Conservation (phyloP, 2,797 vertebrate species). For the Channa striata region DNA sequence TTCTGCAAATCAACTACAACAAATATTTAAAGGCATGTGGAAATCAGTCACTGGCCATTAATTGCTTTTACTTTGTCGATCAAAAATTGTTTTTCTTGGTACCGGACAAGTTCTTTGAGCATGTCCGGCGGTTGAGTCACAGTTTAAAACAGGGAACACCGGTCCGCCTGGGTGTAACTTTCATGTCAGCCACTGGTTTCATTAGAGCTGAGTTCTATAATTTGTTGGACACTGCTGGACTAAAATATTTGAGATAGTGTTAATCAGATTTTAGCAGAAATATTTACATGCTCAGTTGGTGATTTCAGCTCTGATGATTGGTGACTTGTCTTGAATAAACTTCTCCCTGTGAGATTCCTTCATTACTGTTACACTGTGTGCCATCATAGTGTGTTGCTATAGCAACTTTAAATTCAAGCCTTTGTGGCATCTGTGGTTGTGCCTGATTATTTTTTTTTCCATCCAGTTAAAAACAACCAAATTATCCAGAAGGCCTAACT, state of each 20-base stretch:
- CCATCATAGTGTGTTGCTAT: constrained; percentile 19
- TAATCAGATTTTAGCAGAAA: background rate
- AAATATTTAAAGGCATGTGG: constrained; percentile 3
- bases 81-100: background rate
- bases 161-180: background rate
- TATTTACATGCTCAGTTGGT: too few relatives aligned
- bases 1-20: background rate
- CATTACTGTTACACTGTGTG: constrained; percentile 19
- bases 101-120: background rate
- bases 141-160: background rate
- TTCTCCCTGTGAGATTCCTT: constrained; percentile 14
- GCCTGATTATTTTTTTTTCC: constrained; percentile 24
- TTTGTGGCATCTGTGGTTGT: background rate
- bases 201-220: too few relatives aligned
- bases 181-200: too few relatives aligned
- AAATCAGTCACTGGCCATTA: background rate
- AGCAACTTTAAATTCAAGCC: constrained; percentile 7
- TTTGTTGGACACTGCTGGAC: too few relatives aligned
- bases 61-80: background rate
- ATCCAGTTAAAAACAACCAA: background rate
- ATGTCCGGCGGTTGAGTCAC: background rate
- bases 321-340: background rate
- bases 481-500: background rate
- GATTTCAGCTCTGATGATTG: background rate
- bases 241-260: too few relatives aligned